phyloP scores from a whole-genome alignment of 2,797 vertebrate genomes.

The Melanotaenia boesemani region DNA sequence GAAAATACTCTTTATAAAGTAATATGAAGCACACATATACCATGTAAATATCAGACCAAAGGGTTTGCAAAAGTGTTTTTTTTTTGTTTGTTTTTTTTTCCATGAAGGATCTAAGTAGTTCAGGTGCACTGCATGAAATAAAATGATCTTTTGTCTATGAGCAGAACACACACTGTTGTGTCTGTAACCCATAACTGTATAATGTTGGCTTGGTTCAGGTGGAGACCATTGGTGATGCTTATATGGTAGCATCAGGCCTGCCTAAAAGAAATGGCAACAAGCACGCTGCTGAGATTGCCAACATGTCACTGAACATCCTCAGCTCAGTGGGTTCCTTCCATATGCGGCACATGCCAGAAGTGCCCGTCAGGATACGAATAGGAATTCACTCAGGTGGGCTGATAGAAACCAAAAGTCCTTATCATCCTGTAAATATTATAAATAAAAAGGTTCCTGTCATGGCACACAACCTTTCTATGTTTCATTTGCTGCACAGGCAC shows the following conservation, averaged over 20 bases:
- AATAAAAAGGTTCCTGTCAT: not conserved
- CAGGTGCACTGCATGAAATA: no score
- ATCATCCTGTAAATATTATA: no score
- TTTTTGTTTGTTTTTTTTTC: not conserved
- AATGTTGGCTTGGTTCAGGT: constrained; percentile 73
- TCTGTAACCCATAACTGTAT: not conserved
- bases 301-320: constrained; percentile 91
- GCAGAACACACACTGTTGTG: not conserved
- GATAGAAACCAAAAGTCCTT: not conserved
- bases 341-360: constrained; percentile 90
- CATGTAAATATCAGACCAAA: not conserved
- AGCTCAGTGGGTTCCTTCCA: constrained; percentile 88
- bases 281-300: constrained; percentile 88
- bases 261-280: constrained; percentile 89
- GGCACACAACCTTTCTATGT: not conserved
- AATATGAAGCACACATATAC: not conserved
- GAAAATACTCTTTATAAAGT: not conserved
- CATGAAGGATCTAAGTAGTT: not conserved
- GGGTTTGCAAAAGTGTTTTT: not conserved
- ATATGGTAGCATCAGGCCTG: constrained; percentile 89
- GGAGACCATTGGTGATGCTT: constrained; percentile 89
- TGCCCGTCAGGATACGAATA: constrained; percentile 88
- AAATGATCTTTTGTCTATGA: no score
- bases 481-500: not conserved
- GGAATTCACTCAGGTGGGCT: constrained; percentile 88